Conservation (phyloP, 1,140 invertebrate species). For the Capitella teleta region DNA sequence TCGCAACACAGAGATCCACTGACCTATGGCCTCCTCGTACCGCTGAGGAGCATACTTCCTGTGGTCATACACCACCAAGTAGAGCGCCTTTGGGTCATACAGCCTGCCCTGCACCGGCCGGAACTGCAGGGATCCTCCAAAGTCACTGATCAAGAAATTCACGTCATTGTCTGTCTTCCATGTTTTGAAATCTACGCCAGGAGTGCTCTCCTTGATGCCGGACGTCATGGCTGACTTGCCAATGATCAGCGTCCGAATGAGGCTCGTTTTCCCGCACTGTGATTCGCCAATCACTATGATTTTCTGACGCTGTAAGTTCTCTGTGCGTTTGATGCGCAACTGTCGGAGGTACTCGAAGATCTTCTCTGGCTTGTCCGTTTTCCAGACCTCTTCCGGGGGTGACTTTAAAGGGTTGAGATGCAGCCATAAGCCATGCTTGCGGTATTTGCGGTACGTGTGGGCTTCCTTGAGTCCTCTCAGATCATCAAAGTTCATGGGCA, state of each 20-base stretch:
- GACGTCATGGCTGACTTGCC: constrained; percentile 3
- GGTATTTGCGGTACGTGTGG: constrained; percentile 30
- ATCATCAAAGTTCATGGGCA: constrained; percentile 30
- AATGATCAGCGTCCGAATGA: constrained; percentile 10
- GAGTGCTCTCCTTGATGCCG: constrained; percentile 12
- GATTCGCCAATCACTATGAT: constrained; percentile 31
- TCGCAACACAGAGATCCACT: constrained; percentile 33
- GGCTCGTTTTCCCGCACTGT: constrained; percentile 33
- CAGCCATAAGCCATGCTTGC: constrained; percentile 37
- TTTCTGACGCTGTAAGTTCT: constrained; percentile 35
- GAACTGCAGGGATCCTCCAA: constrained; percentile 31
- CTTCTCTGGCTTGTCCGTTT: constrained; percentile 29
- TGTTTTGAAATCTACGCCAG: constrained; percentile 19
- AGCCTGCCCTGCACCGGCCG: constrained; percentile 26
- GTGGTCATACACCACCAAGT: constrained; percentile 32
- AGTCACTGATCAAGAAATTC: constrained; percentile 26
- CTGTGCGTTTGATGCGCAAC: constrained; percentile 30
- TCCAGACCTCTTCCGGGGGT: constrained; percentile 37
- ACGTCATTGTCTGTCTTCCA: constrained; percentile 37
- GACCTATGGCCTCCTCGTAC: constrained; percentile 25
- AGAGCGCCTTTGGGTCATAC: constrained; percentile 30
- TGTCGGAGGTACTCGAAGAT: constrained; percentile 37
- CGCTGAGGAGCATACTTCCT: constrained; percentile 20
- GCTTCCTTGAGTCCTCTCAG: constrained; percentile 26
- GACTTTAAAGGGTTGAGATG: constrained; percentile 35